A percentile compares a stretch with the other conserved stretches of the same genome.
Evolutionary conservation across 2,888 invertebrate species (phyloP).

Genomic region (Lasioglossum calceatum): DNA sequence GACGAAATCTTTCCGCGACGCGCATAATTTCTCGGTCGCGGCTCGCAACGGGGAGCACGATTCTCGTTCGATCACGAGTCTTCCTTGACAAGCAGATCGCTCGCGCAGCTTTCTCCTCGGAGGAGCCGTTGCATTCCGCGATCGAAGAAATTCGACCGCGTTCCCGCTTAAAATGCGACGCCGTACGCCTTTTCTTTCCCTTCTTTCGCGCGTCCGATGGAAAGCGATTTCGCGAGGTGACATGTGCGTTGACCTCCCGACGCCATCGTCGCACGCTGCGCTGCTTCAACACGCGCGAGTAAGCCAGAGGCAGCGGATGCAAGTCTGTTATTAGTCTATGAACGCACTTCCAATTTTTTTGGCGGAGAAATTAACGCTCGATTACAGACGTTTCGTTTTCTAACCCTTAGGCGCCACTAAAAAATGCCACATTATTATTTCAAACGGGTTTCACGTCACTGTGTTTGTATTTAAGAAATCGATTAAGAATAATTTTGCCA

Average conservation of each 20-base stretch:
- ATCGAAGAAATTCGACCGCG: constrained; percentile 40
- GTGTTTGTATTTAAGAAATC: background rate
- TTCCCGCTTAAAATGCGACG: constrained; percentile 50
- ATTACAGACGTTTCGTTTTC: too few species aligned
- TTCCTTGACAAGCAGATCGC: constrained; percentile 43
- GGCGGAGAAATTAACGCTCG: too few species aligned
- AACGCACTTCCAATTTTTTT: too few species aligned
- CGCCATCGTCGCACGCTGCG: background rate
- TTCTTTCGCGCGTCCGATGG: constrained; percentile 17
- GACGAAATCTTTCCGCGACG: background rate
- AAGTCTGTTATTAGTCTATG: background rate
- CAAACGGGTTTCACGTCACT: too few species aligned
- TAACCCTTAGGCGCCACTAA: too few species aligned
- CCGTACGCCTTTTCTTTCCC: background rate
- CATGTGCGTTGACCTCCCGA: constrained; percentile 27
- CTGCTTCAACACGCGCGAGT: background rate
- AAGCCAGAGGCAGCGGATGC: background rate
- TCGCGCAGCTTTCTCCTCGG: constrained; percentile 60
- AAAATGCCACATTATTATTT: too few species aligned
- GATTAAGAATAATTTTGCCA: background rate
- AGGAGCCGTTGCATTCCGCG: constrained; percentile 15
- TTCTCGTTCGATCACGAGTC: constrained; percentile 37
- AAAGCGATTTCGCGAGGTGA: constrained; percentile 44
- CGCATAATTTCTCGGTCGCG: constrained; percentile 30
- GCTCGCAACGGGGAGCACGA: background rate